A percentile compares a stretch with the other conserved stretches of the same genome.
Evolutionary conservation across 2,888 invertebrate species (phyloP).

Genomic region (Belgica antarctica): DNA sequence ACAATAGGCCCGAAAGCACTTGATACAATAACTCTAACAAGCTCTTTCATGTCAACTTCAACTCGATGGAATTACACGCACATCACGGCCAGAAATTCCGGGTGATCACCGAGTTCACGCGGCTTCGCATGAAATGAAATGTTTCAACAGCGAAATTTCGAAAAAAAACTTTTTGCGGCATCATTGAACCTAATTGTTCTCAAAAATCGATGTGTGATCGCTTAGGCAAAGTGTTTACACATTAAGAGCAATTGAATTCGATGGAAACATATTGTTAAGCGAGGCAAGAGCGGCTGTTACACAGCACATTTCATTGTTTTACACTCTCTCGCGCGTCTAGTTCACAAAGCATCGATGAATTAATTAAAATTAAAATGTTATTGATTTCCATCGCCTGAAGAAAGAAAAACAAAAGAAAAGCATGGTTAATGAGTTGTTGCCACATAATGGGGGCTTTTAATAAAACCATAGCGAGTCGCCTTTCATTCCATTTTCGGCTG

Average conservation of each 20-base stretch:
- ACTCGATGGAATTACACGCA: slow-evolving; percentile 3
- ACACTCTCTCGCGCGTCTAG: neutral
- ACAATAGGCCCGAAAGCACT: slow-evolving; percentile 1
- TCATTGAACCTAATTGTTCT: slow-evolving; percentile 41
- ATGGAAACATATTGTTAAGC: slow-evolving; percentile 2
- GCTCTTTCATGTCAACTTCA: slow-evolving; percentile 27
- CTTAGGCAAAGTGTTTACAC: slow-evolving; percentile 25
- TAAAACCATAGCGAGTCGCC: slow-evolving; percentile 2
- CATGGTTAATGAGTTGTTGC: slow-evolving; percentile 40
- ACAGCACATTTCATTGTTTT: slow-evolving; percentile 41
- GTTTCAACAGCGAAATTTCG: neutral
- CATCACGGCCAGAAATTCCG: neutral
- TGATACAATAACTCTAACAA: slow-evolving; percentile 23
- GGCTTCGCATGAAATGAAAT: neutral
- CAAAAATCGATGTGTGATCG: slow-evolving; percentile 17
- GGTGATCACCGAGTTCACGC: neutral
- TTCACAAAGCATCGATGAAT: neutral
- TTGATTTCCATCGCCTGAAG: slow-evolving; percentile 23
- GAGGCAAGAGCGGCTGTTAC: slow-evolving; percentile 10
- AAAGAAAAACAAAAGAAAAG: slow-evolving; percentile 24
- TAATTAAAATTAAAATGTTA: slow-evolving; percentile 34
- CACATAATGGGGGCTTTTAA: slow-evolving; percentile 33
- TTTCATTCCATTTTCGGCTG: neutral
- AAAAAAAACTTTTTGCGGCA: slow-evolving; percentile 23
- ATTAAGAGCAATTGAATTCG: slow-evolving; percentile 2